Conservation (phyloP, 2,113 vertebrate species). For the Paracanthobrama guichenoti region DNA sequence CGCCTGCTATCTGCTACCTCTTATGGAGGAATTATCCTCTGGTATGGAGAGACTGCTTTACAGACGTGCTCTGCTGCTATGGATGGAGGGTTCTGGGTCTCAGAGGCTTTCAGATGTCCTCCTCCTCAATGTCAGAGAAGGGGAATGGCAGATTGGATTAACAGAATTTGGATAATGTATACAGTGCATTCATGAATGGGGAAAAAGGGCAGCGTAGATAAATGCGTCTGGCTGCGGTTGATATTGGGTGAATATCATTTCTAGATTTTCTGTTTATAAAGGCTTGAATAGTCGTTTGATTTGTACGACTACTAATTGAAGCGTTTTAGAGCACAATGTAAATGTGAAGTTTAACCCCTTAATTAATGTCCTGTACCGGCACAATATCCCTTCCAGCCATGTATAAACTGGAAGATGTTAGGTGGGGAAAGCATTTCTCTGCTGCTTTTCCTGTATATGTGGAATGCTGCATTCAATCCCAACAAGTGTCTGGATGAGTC, state of each 20-base stretch:
- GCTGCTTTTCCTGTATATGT: slow-evolving; percentile 42
- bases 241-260: slow-evolving; percentile 21
- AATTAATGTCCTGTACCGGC: not conserved
- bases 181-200: slow-evolving; percentile 42
- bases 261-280: not conserved
- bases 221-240: slow-evolving; percentile 11
- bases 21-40: slow-evolving; percentile 67
- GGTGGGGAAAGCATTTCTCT: not conserved
- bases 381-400: not conserved
- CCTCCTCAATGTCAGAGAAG: slow-evolving; percentile 49
- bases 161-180: slow-evolving; percentile 41
- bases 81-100: slow-evolving; percentile 49
- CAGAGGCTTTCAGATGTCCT: slow-evolving; percentile 49
- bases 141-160: slow-evolving; percentile 46
- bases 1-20: slow-evolving; percentile 55
- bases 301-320: not conserved
- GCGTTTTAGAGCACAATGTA: no score
- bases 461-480: slow-evolving; percentile 71
- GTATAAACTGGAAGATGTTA: not conserved
- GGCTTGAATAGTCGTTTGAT: not conserved
- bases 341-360: not conserved
- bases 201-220: slow-evolving; percentile 32
- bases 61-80: slow-evolving; percentile 38
- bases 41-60: slow-evolving; percentile 43
- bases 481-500: slow-evolving; percentile 67